These are phyloP conservation scores for Monochamus alternatus DNA, from an alignment of 2,888 invertebrate species.

Conservation along the genomic window DNA sequence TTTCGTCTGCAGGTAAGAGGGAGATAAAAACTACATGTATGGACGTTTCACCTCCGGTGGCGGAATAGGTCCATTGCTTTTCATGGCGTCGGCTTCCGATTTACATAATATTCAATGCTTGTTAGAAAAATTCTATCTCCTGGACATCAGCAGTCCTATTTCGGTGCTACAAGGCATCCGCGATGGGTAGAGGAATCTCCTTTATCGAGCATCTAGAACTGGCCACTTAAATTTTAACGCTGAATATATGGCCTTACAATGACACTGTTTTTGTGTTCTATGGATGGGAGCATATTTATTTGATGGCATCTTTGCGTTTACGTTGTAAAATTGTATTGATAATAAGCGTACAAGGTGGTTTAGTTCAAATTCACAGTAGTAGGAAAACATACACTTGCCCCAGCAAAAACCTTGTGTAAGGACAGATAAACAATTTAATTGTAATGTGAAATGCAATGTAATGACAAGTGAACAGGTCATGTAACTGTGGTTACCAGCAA, in stretches of 20 bases:
- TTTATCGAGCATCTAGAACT: neutral
- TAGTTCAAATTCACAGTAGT: no score
- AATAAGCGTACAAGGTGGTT: no score
- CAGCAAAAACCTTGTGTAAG: no score
- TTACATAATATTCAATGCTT: slow-evolving; percentile 38
- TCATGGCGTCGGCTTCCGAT: slow-evolving; percentile 24
- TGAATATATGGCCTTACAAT: neutral
- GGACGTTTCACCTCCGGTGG: slow-evolving; percentile 1
- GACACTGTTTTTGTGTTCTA: neutral
- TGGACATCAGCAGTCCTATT: neutral
- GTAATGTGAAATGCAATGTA: no score
- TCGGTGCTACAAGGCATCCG: neutral
- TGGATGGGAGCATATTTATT: neutral
- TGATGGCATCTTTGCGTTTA: no score
- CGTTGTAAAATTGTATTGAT: no score
- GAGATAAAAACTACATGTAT: slow-evolving; percentile 24
- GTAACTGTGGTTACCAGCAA: no score
- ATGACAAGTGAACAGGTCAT: no score
- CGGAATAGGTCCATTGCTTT: slow-evolving; percentile 27
- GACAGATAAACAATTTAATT: no score
- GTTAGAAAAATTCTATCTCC: slow-evolving; percentile 23
- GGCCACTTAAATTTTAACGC: neutral
- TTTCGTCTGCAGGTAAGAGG: slow-evolving; percentile 24
- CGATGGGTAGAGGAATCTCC: neutral
- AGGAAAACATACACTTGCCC: no score